These are phyloP conservation scores for Nilaparvata lugens DNA, from an alignment of 1,140 invertebrate species.

Conservation along the genomic window DNA sequence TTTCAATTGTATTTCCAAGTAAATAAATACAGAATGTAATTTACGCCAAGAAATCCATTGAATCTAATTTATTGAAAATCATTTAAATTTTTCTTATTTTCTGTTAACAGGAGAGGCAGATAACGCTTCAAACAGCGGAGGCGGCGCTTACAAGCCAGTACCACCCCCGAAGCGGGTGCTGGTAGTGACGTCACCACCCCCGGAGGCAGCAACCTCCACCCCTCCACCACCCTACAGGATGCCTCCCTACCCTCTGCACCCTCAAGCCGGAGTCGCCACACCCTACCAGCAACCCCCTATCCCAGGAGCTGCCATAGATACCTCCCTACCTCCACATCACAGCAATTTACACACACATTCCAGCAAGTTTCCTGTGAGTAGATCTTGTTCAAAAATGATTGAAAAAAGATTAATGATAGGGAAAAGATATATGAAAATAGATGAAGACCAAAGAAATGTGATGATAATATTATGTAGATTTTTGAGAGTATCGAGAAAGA, in stretches of 20 bases:
- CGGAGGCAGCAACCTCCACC: slow-evolving; percentile 20
- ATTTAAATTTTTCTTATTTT: too few relatives aligned
- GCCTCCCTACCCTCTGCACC: slow-evolving; percentile 39
- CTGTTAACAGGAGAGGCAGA: neutral
- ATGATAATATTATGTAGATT: too few relatives aligned
- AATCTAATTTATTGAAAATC: too few relatives aligned
- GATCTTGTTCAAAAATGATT: too few relatives aligned
- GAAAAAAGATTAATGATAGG: too few relatives aligned
- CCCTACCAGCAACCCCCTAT: slow-evolving; percentile 33
- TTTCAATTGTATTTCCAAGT: too few relatives aligned
- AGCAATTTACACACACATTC: slow-evolving; percentile 60
- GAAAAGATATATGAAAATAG: too few relatives aligned
- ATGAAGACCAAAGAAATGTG: too few relatives aligned
- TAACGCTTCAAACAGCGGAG: slow-evolving; percentile 21
- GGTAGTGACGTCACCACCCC: slow-evolving; percentile 30
- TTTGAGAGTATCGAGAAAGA: too few relatives aligned
- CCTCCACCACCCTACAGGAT: slow-evolving; percentile 41
- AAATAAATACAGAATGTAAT: too few relatives aligned
- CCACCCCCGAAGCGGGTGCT: slow-evolving; percentile 44
- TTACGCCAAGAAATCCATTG: too few relatives aligned
- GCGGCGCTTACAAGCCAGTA: slow-evolving; percentile 46
- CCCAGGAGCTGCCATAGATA: slow-evolving; percentile 33
- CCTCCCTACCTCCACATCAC: slow-evolving; percentile 41
- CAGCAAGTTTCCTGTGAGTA: slow-evolving; percentile 65
- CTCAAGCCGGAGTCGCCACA: slow-evolving; percentile 35